phyloP scores from a whole-genome alignment of 35 echinoderm and acorn worm genomes.

The Heliocidaris tuberculata region DNA sequence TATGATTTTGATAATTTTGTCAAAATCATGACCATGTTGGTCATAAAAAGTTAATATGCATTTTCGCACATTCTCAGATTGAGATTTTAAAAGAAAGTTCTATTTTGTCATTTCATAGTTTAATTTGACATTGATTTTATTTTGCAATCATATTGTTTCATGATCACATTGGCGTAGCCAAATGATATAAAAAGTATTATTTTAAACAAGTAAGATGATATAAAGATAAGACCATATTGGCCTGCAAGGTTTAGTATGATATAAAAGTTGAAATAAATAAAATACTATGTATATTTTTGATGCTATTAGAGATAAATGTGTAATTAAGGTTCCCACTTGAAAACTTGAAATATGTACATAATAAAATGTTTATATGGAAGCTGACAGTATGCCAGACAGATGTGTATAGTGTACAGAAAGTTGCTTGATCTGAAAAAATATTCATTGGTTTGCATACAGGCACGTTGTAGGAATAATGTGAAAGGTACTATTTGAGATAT shows the following conservation, averaged over 20 bases:
- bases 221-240: neutral
- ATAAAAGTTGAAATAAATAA: neutral
- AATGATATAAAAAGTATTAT: neutral
- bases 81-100: neutral
- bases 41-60: too few relatives aligned
- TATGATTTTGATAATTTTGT: neutral
- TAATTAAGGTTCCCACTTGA: neutral
- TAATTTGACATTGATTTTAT: neutral
- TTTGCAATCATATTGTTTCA: neutral
- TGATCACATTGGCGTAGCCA: neutral
- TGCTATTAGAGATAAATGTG: neutral
- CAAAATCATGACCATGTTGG: neutral
- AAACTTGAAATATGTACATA: slow-evolving; percentile 10
- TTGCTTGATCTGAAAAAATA: neutral
- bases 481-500: neutral
- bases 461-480: neutral
- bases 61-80: too few relatives aligned
- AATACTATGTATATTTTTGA: neutral
- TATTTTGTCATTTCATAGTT: too few relatives aligned
- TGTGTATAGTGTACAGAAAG: neutral
- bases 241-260: neutral
- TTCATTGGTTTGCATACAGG: neutral
- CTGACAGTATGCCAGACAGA: neutral
- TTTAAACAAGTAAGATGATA: neutral
- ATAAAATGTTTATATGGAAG: neutral